Conservation (phyloP, 2,797 vertebrate species). For the Melanotaenia parkinsoni region DNA sequence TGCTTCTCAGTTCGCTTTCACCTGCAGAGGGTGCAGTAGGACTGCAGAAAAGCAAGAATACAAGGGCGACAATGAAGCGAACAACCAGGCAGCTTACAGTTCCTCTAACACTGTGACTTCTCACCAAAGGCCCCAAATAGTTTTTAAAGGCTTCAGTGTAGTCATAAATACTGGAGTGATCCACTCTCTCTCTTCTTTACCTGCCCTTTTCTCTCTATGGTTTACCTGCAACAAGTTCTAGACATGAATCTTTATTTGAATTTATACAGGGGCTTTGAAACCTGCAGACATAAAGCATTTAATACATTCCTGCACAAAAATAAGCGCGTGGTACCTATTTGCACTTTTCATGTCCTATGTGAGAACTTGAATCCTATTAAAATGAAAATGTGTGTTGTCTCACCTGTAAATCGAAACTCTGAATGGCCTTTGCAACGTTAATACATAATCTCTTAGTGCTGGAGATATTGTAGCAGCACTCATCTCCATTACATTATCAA, state of each 20-base stretch:
- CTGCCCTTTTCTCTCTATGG: background rate
- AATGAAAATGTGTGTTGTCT: slow-evolving; percentile 39
- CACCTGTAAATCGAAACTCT: slow-evolving; percentile 40
- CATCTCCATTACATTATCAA: slow-evolving; percentile 60
- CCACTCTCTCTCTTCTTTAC: background rate
- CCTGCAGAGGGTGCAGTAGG: slow-evolving; percentile 81
- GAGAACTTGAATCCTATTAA: slow-evolving; percentile 34
- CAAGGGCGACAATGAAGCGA: background rate
- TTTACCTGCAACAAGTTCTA: background rate
- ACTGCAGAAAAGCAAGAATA: slow-evolving; percentile 43
- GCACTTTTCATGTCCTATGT: slow-evolving; percentile 16
- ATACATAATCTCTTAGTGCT: slow-evolving; percentile 40
- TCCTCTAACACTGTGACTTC: background rate
- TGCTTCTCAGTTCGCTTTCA: background rate
- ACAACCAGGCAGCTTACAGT: background rate
- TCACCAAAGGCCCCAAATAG: slow-evolving; percentile 5
- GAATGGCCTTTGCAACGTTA: slow-evolving; percentile 49
- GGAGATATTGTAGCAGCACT: slow-evolving; percentile 53
- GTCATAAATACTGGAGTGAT: slow-evolving; percentile 27
- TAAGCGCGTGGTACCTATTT: slow-evolving; percentile 14
- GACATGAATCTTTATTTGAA: slow-evolving; percentile 11
- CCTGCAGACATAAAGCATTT: slow-evolving; percentile 33
- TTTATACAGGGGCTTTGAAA: slow-evolving; percentile 18
- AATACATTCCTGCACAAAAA: slow-evolving; percentile 11
- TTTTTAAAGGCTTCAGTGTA: slow-evolving; percentile 14